These are phyloP conservation scores for Urocynchramus pylzowi DNA, from an alignment of 2,113 vertebrate species.

Conservation along the genomic window DNA sequence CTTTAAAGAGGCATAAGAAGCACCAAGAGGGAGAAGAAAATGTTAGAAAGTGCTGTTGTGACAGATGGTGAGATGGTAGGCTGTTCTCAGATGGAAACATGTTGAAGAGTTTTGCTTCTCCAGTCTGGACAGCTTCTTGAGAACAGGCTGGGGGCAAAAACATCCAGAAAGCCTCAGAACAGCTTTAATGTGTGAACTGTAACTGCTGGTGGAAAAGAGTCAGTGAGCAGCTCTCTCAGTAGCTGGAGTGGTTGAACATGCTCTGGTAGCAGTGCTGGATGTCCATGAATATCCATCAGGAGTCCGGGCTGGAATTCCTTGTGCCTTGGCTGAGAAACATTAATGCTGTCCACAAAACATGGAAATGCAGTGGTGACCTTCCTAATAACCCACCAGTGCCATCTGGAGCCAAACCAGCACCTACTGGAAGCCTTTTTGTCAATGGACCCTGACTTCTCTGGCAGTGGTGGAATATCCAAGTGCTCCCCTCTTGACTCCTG, in stretches of 20 bases:
- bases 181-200: background rate
- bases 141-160: background rate
- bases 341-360: background rate
- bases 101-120: background rate
- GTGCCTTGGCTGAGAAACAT: background rate
- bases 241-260: background rate
- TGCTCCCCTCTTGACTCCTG: background rate
- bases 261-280: background rate
- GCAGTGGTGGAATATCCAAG: background rate
- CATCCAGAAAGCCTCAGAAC: background rate
- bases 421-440: background rate
- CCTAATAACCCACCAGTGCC: background rate
- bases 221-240: background rate
- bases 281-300: background rate
- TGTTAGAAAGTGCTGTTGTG: background rate
- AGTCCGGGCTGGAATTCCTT: background rate
- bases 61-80: conserved; percentile 12
- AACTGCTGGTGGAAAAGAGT: background rate
- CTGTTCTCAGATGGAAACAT: background rate
- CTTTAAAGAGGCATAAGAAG: background rate
- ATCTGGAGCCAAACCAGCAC: background rate
- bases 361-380: background rate
- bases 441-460: background rate
- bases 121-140: background rate
- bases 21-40: conserved; percentile 7